Evolutionary conservation across 2,113 vertebrate genomes (phyloP), one percentile per base, ranked within the genome.

Genomic region (Noctilio leporinus): DNA sequence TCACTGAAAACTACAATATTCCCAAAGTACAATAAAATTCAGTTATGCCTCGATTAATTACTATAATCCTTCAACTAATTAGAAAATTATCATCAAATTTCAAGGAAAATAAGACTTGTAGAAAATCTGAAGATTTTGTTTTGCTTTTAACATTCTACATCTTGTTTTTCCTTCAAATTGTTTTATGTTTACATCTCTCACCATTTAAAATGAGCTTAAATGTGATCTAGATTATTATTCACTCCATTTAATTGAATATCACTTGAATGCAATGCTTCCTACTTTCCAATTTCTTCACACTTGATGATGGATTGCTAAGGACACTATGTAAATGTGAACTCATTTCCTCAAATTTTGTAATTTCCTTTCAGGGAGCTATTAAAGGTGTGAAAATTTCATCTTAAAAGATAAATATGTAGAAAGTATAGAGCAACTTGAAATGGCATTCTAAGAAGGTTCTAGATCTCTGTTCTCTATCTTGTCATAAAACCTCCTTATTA

Each of bases 301-400:
- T 92, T 81, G 80, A 77, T 88, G 82, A 81, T 10, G 26, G 40
- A 69, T 81, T 83, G 81, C n/a, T 88, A 83, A 89, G 73, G 64
- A 96, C 65, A 75, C 10, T 22, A 62, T 53, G 76, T 8, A 84
- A 90, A 95, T 59, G 35, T 82, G 67, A 92, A 82, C 45, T 96
- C 57, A 94, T 93, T 95, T 95, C 85, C 95, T 92, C 57, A 76
- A 84, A 80, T 80, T 87, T 69, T 94, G 11, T 94, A 94, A 96
- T 80, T 95, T 70, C 70, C 45, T 95, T 78, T 86, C 55, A 83
- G 70, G 45, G 51, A 80, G 35, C 84, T 84, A 96, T 72, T 81
- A 47, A 1, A 0, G 47, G 75, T 72, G 19, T 47, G 93, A 96
- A 93, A 95, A 91, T 78, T 86, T 97, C 89, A 81, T 2, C 7